Evolutionary conservation across 2,888 invertebrate species (phyloP), one percentile per base, ranked within the genome.

Genomic region (Drosophila rellima): DNA sequence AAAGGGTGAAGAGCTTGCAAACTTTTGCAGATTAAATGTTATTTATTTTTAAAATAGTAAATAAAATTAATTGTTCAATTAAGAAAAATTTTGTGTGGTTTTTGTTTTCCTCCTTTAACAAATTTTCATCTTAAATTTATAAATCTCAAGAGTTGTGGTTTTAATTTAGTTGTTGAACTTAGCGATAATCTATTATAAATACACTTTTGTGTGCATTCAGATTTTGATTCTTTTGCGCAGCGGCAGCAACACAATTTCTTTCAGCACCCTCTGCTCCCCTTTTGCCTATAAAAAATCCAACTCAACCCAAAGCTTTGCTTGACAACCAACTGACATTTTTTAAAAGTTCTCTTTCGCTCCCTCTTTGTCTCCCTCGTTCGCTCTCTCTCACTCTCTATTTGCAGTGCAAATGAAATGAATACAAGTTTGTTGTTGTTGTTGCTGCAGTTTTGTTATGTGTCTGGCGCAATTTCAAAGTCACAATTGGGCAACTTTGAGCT

Each of bases 121-220:
- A 37, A 37, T 37, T 7, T 15, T 37, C 3, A 15, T 18, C 20
- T 13, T 15, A 37, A 29, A 6, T 35, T 33, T 35, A 40, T n/a
- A 40, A 10, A 23, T 59, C 13, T 31, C 5, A 3, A 13, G 51
- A 1, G 17, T n/a, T 15, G 15, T 37, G 29, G 18, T 44, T 52
- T 67, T 39, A 50, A 50, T 23, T 52, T 44, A 26, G 15, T 23
- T 33, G 56, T 63, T 77, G 74, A 73, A 73, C 84, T 82, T 66
- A 57, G 74, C 76, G 87, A 87, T 90, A 90, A 89, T 87, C 87
- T 89, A 85, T 88, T 90, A 76, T 51, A 78, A 71, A 74, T 55
- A 70, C 56, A 76, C n/a, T 74, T 80, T 77, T 76, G 81, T 80
- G 73, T 89, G 88, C 88, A 90, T 80, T 83, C 70, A 72, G 59